Conservation (phyloP, 2,113 vertebrate genomes). For the Cottus gobio region DNA sequence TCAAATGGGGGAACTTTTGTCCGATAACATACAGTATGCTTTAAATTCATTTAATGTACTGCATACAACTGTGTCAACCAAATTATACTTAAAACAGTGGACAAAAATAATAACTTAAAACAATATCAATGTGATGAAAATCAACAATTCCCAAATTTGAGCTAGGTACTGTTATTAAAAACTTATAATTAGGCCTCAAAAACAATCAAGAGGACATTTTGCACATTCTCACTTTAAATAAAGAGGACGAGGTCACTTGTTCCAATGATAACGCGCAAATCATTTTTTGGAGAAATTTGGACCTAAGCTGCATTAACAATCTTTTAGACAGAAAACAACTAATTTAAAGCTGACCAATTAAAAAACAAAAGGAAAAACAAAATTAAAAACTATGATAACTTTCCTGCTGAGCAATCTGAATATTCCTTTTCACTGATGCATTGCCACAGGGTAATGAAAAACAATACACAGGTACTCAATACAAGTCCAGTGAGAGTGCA, state of each 20-base stretch:
- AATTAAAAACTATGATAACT: slow-evolving; percentile 12
- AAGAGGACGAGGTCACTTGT: slow-evolving; percentile 38
- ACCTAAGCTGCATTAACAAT: slow-evolving; percentile 60
- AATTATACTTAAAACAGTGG: slow-evolving; percentile 58
- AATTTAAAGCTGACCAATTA: slow-evolving; percentile 30
- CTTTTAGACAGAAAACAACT: slow-evolving; percentile 34
- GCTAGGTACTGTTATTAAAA: slow-evolving; percentile 50
- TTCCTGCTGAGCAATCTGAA: slow-evolving; percentile 34
- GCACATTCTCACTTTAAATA: slow-evolving; percentile 67
- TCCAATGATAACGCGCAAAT: slow-evolving; percentile 36
- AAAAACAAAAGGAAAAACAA: neutral
- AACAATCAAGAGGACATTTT: slow-evolving; percentile 44
- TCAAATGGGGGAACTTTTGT: slow-evolving; percentile 16
- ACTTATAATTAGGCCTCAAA: slow-evolving; percentile 23
- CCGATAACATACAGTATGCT: slow-evolving; percentile 40
- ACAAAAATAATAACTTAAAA: slow-evolving; percentile 75
- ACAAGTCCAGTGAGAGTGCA: slow-evolving; percentile 68
- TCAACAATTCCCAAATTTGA: slow-evolving; percentile 51
- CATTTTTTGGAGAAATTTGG: slow-evolving; percentile 47
- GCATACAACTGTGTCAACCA: slow-evolving; percentile 68
- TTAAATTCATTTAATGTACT: slow-evolving; percentile 53
- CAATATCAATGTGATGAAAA: slow-evolving; percentile 63
- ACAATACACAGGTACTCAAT: slow-evolving; percentile 58
- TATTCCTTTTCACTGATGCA: slow-evolving; percentile 46
- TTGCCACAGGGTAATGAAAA: slow-evolving; percentile 49